phyloP scores from a whole-genome alignment of 1,140 invertebrate species.

The Pseudomyrmex gracilis region DNA sequence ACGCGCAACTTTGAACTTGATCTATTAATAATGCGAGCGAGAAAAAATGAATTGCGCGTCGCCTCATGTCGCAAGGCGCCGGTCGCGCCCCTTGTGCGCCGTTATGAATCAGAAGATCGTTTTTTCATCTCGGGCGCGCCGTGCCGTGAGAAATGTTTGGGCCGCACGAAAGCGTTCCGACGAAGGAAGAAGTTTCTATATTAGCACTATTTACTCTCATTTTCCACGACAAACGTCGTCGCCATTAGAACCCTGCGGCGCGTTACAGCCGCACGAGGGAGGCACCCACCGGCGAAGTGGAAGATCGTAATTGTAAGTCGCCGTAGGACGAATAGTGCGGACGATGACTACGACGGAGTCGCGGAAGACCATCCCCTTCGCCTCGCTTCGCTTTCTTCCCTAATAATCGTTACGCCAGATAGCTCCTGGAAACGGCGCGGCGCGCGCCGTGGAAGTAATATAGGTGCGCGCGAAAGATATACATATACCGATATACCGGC shows the following conservation, averaged over 20 bases:
- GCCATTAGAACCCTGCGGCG: slow-evolving; percentile 15
- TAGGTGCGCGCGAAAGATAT: slow-evolving; percentile 11
- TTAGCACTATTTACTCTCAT: slow-evolving; percentile 47
- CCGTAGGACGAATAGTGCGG: slow-evolving; percentile 33
- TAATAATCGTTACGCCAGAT: slow-evolving; percentile 65
- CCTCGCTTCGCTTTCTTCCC: slow-evolving; percentile 7
- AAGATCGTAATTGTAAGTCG: slow-evolving; percentile 18
- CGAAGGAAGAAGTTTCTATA: slow-evolving; percentile 36
- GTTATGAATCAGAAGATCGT: slow-evolving; percentile 11
- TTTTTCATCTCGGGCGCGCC: slow-evolving; percentile 32
- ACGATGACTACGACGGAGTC: slow-evolving; percentile 7
- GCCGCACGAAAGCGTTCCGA: slow-evolving; percentile 2
- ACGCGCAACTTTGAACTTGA: slow-evolving; percentile 28
- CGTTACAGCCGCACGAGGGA: too few species aligned
- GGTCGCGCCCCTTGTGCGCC: background rate
- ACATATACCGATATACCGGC: slow-evolving; percentile 30
- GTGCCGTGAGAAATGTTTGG: slow-evolving; percentile 4
- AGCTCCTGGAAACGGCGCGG: slow-evolving; percentile 13
- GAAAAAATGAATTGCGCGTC: background rate
- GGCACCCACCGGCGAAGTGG: too few species aligned
- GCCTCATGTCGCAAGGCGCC: background rate
- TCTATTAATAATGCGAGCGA: slow-evolving; percentile 37
- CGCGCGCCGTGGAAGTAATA: background rate
- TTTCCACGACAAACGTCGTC: slow-evolving; percentile 20
- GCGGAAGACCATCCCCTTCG: background rate